Percentiles rank a stretch among this genome's conserved stretches.
These are phyloP conservation scores for Paramisgurnus dabryanus DNA, from an alignment of 2,113 vertebrate genomes.

Conservation along the genomic window DNA sequence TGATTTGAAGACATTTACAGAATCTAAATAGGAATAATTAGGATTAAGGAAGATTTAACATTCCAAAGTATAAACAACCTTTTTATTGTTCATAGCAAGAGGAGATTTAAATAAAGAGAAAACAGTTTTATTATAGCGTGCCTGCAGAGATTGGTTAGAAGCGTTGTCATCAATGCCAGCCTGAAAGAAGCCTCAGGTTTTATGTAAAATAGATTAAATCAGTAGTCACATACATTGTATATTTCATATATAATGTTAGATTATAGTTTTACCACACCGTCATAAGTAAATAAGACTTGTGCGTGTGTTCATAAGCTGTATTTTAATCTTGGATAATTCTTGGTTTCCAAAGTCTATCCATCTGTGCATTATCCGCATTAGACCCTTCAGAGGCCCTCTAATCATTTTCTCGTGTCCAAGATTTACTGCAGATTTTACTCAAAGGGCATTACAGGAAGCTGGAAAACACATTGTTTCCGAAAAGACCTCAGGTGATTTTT, in stretches of 20 bases:
- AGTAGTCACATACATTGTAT: background rate
- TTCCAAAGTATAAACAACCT: background rate
- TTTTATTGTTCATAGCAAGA: too few species aligned
- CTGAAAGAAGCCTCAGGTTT: too few species aligned
- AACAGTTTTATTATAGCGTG: too few species aligned
- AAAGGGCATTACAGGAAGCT: constrained; percentile 2
- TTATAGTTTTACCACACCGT: too few species aligned
- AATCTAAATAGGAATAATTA: constrained; percentile 26
- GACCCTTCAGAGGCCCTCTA: constrained; percentile 56
- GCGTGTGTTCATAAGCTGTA: background rate
- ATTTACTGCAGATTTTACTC: constrained; percentile 57
- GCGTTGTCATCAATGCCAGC: too few species aligned
- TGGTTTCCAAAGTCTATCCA: constrained; percentile 12
- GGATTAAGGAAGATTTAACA: constrained; percentile 9
- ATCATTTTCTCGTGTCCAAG: constrained; percentile 72
- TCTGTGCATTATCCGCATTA: constrained; percentile 46
- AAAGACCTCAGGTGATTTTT: background rate
- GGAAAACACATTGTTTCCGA: constrained; percentile 1
- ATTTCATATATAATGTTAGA: background rate
- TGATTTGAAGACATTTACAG: background rate
- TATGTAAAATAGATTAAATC: background rate
- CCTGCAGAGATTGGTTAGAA: too few species aligned
- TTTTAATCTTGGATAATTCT: constrained; percentile 12
- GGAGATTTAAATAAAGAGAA: too few species aligned
- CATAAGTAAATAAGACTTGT: too few species aligned